These are phyloP conservation scores for Falco naumanni DNA, from an alignment of 2,797 vertebrate genomes.

Conservation along the genomic window DNA sequence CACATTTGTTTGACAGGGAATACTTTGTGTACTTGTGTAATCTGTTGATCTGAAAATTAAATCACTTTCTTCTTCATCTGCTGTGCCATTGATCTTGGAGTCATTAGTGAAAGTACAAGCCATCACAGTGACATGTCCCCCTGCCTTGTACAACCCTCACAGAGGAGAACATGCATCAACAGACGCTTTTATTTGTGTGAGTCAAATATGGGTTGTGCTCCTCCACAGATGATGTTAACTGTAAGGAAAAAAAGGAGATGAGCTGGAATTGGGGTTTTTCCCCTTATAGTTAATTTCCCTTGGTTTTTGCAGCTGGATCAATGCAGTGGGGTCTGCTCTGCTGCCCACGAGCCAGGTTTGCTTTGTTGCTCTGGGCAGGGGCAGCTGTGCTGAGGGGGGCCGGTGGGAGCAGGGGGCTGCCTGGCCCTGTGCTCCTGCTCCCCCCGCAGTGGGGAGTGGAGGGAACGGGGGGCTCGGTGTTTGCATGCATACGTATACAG, in stretches of 20 bases:
- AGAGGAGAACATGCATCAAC: background rate
- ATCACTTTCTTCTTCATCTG: constrained; percentile 41
- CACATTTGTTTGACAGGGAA: background rate
- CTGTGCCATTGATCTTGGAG: constrained; percentile 23
- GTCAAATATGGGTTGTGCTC: background rate
- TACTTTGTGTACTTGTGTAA: constrained; percentile 1
- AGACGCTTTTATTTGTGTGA: background rate
- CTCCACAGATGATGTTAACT: background rate
- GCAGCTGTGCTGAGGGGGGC: background rate
- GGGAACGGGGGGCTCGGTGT: background rate
- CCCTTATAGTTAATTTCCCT: background rate
- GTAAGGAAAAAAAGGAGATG: rapidly evolving
- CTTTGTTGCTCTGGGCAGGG: background rate
- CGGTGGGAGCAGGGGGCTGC: background rate
- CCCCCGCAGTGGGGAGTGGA: background rate
- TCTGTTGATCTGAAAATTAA: constrained; percentile 45
- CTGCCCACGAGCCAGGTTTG: rapidly evolving
- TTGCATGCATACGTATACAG: rapidly evolving
- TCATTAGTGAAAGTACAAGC: constrained; percentile 9
- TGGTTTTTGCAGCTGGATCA: background rate
- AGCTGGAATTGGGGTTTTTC: background rate
- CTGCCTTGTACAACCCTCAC: background rate
- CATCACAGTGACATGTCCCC: background rate
- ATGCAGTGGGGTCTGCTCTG: background rate
- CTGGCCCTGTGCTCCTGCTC: background rate